Evolutionary conservation across 2,113 vertebrate species (phyloP), one percentile per base, ranked within the genome.

Genomic region (Cyprinus carpio): DNA sequence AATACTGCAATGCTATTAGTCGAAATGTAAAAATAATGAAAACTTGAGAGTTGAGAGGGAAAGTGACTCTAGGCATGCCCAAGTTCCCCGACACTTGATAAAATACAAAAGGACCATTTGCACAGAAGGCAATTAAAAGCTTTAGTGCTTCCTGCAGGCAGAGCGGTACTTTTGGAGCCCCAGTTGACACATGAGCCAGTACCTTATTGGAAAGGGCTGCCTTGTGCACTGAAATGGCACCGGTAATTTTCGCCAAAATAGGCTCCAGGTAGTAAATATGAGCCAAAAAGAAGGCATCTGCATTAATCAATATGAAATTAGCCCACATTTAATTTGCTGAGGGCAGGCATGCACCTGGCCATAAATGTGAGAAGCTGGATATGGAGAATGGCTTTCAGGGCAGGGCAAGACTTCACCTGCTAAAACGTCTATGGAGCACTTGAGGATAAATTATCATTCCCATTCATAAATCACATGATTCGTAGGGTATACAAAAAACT

Each of bases 61-160:
- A 34, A 62, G 49, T 37, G 40, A 75, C 77, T 40, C n/a, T 13
- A 49, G 64, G 85, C 75, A 90, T 85, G 88, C 90, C 90, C 90
- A 92, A 91, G 91, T 93, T 94, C 90, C 89, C 86, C 86, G 88
- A 92, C 90, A 91, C 93, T 95, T 94, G 92, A 94, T 95, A 94
- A 95, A 94, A 91, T 92, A 92, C 93, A 91, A 91, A 92, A 93
- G 93, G 91, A 93, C 92, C 92, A 94, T 95, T 96, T 96, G 97
- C 97, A 99, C 97, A 99, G 98, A 99, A 97, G 97, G 97, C 97
- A 99, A 99, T 99, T 99, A 99, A 98, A 99, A 97, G 97, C 96
- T 96, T 98, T 99, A 97, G 96, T 98, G 97, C 95, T 97, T 99
- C 96, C 96, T 95, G 95, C 95, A 95, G 96, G 96, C 97, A 96